Evolutionary conservation across 2,888 invertebrate species (phyloP).

Genomic region (Willowsia nigromaculata): DNA sequence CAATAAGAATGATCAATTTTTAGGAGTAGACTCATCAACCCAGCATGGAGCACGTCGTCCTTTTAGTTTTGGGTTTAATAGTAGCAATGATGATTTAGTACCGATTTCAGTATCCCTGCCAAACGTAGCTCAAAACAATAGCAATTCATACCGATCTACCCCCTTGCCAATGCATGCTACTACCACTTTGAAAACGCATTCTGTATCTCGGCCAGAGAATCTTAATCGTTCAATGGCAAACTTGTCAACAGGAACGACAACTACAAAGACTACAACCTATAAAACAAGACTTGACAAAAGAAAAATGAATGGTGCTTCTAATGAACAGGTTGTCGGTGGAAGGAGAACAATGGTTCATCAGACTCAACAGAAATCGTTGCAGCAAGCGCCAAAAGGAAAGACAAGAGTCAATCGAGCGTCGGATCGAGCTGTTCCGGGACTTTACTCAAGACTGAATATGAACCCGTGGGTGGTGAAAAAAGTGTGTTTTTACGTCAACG

Average conservation of each 20-base stretch:
- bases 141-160: not conserved
- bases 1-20: not conserved
- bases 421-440: conserved; percentile 66
- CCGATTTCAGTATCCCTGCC: conserved; percentile 60
- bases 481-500: conserved; percentile 95
- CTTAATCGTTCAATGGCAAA: conserved; percentile 20
- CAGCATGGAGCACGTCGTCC: conserved; percentile 46
- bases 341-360: conserved; percentile 21
- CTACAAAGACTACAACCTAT: not conserved
- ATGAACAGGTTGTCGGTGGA: conserved; percentile 58
- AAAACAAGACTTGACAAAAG: conserved; percentile 24
- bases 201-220: conserved; percentile 45
- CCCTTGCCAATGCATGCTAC: not conserved
- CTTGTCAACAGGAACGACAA: not conserved
- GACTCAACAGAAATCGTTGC: not conserved
- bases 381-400: not conserved
- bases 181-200: not conserved
- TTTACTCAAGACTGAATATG: conserved; percentile 76
- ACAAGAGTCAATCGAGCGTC: not conserved
- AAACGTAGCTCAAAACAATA: conserved; percentile 51
- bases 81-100: conserved; percentile 10
- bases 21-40: not conserved
- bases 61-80: conserved; percentile 52
- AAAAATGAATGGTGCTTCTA: conserved; percentile 1
- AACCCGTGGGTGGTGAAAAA: conserved; percentile 90